Conservation (phyloP, 2,113 vertebrate species). For the Columba livia region DNA sequence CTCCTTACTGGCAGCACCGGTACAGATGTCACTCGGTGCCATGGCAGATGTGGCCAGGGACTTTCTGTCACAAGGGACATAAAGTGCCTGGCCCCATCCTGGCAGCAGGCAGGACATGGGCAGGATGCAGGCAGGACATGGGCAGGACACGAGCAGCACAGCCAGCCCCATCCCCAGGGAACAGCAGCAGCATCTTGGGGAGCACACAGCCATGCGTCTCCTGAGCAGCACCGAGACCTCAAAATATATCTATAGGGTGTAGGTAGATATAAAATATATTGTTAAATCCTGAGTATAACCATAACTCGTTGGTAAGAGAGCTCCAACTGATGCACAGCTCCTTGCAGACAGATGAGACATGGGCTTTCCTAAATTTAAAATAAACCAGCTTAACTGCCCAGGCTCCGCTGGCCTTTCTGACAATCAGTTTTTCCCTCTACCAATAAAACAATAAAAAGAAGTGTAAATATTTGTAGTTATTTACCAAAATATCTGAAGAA, state of each 20-base stretch:
- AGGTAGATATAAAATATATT: neutral
- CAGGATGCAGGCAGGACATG: too few species aligned
- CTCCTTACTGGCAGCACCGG: neutral
- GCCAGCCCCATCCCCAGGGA: neutral
- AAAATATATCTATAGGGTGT: neutral
- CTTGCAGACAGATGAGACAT: neutral
- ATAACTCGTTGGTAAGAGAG: neutral
- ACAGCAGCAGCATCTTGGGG: neutral
- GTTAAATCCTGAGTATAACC: neutral
- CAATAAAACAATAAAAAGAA: neutral
- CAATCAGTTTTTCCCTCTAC: neutral
- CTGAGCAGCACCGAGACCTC: neutral
- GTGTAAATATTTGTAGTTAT: neutral
- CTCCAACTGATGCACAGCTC: neutral
- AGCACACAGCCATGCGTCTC: neutral
- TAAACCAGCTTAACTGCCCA: neutral
- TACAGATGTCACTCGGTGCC: accelerated
- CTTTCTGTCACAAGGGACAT: neutral
- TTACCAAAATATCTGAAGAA: neutral
- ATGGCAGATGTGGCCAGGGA: neutral
- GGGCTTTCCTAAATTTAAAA: neutral
- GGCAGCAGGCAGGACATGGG: neutral
- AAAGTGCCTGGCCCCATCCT: neutral
- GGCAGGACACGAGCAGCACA: neutral
- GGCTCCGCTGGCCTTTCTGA: neutral